These are phyloP conservation scores for Trachemys scripta DNA, from an alignment of 2,113 vertebrate genomes.

Conservation along the genomic window DNA sequence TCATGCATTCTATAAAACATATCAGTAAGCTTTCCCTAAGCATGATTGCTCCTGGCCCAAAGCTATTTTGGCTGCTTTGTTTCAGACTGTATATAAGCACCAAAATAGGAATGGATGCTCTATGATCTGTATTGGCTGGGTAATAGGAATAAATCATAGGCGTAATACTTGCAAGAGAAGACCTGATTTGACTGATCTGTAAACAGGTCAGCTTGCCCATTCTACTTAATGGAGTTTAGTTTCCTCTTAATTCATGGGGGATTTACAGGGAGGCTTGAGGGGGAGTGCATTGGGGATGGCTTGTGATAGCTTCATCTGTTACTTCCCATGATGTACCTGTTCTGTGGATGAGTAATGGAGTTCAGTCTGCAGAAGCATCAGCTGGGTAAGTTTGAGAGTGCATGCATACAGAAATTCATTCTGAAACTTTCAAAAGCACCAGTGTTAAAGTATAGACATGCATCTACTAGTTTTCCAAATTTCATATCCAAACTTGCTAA, in stretches of 20 bases:
- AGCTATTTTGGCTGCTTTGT: not conserved
- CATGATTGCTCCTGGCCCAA: not conserved
- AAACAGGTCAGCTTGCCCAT: not conserved
- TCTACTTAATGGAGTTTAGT: not conserved
- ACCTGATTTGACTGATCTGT: not conserved
- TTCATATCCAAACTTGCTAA: not conserved
- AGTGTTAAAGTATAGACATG: not conserved
- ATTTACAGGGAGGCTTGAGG: fast-evolving
- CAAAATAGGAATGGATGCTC: not conserved
- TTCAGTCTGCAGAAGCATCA: not conserved
- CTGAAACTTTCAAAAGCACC: not conserved
- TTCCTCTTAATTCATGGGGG: not conserved
- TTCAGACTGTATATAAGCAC: not conserved
- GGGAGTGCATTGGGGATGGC: not conserved
- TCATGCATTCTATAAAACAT: not conserved
- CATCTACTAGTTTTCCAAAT: not conserved
- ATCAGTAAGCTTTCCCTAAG: not conserved
- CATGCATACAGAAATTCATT: not conserved
- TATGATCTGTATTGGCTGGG: not conserved
- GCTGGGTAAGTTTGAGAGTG: not conserved
- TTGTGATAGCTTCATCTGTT: not conserved
- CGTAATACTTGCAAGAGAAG: not conserved
- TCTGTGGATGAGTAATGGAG: not conserved
- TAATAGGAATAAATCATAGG: not conserved
- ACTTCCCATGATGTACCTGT: not conserved